These are phyloP conservation scores for Ceratina japonica DNA, from an alignment of 1,140 invertebrate genomes.

Conservation along the genomic window DNA sequence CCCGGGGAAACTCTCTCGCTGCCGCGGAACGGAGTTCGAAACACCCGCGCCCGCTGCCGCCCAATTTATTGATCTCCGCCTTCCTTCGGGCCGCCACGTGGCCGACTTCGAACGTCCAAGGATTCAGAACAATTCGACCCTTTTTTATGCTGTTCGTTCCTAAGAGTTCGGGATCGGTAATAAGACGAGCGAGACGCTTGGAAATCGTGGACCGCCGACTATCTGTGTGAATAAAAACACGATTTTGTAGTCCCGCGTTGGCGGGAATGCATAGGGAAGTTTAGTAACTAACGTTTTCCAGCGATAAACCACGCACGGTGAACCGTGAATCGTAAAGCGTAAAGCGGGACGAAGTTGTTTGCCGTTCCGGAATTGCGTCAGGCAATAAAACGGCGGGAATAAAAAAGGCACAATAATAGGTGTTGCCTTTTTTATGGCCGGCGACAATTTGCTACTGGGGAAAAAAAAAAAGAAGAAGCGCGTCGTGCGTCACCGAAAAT, in stretches of 20 bases:
- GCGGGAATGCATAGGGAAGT: too few relatives aligned
- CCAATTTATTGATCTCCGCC: constrained; percentile 20
- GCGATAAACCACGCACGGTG: neutral
- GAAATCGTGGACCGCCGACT: too few relatives aligned
- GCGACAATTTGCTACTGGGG: neutral
- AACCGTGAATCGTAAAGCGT: constrained; percentile 1
- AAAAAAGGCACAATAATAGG: neutral
- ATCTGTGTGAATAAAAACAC: too few relatives aligned
- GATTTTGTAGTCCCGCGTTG: too few relatives aligned
- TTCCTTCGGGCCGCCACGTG: neutral
- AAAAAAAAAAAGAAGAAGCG: constrained; percentile 1
- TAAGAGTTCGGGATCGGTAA: too few relatives aligned
- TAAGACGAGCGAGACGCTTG: too few relatives aligned
- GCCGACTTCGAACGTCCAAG: neutral
- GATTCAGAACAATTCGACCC: neutral
- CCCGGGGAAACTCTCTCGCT: too few relatives aligned
- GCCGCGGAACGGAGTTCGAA: neutral
- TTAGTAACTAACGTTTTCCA: neutral
- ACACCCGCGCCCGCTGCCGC: neutral
- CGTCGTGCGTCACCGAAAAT: neutral
- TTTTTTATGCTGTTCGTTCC: too few relatives aligned
- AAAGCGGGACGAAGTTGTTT: neutral
- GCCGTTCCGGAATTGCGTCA: neutral
- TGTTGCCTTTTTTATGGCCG: neutral
- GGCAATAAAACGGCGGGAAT: neutral